Percentiles rank a stretch among this genome's conserved stretches.
phyloP scores from a whole-genome alignment of 2,113 vertebrate genomes.

The Grus americana region DNA sequence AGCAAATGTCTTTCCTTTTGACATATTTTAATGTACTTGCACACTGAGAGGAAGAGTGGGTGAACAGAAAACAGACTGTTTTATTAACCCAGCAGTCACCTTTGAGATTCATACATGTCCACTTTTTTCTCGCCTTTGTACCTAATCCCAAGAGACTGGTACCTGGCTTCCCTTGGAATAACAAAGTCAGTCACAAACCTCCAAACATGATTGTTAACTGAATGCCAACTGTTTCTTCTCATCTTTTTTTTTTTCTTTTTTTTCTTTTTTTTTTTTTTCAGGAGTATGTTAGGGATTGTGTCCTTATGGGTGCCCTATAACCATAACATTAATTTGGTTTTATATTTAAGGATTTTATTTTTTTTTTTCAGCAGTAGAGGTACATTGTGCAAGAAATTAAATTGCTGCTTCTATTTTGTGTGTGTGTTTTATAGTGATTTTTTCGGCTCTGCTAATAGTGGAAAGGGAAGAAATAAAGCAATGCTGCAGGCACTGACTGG shows the following conservation, averaged over 20 bases:
- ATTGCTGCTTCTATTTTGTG: slow-evolving; percentile 57
- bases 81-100: slow-evolving; percentile 86
- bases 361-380: background rate
- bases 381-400: slow-evolving; percentile 52
- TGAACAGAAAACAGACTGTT: slow-evolving; percentile 84
- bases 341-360: slow-evolving; percentile 9
- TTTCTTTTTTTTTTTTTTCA: background rate
- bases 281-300: slow-evolving; percentile 55
- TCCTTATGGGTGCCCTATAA: slow-evolving; percentile 62
- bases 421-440: slow-evolving; percentile 63
- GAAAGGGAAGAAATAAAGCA: slow-evolving; percentile 56
- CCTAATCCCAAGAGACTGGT: slow-evolving; percentile 83
- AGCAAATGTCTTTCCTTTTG: slow-evolving; percentile 82
- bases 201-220: slow-evolving; percentile 85
- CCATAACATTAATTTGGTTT: slow-evolving; percentile 54
- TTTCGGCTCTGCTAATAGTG: slow-evolving; percentile 31
- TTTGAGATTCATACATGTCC: slow-evolving; percentile 81
- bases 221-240: slow-evolving; percentile 83
- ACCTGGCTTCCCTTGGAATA: slow-evolving; percentile 84
- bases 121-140: slow-evolving; percentile 82
- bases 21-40: slow-evolving; percentile 86
- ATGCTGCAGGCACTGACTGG: slow-evolving; percentile 74
- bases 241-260: slow-evolving; percentile 61
- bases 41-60: slow-evolving; percentile 84
- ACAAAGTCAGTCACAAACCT: slow-evolving; percentile 83